These are phyloP conservation scores for Hypocryptadius cinnamomeus DNA, from an alignment of 2,113 vertebrate genomes.

Conservation along the genomic window DNA sequence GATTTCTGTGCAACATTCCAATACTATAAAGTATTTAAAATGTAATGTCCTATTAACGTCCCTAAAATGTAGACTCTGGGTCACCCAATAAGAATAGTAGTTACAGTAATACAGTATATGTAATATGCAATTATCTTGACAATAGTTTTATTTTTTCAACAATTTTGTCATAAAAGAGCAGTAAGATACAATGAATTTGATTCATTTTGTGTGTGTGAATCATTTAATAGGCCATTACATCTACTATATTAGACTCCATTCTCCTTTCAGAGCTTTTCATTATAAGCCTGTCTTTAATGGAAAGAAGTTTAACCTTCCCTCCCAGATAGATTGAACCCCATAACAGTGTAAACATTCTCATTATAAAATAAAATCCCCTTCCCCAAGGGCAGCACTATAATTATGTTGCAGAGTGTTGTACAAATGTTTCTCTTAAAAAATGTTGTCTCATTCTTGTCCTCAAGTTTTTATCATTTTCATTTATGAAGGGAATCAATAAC, in stretches of 20 bases:
- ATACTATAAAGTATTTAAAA: slow-evolving; percentile 77
- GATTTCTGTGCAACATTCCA: slow-evolving; percentile 69
- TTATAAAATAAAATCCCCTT: slow-evolving; percentile 85
- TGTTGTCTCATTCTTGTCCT: slow-evolving; percentile 70
- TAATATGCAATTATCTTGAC: slow-evolving; percentile 79
- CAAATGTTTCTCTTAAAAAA: slow-evolving; percentile 76
- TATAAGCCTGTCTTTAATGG: slow-evolving; percentile 82
- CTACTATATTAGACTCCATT: slow-evolving; percentile 81
- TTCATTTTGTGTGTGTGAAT: slow-evolving; percentile 82
- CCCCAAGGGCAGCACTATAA: slow-evolving; percentile 80
- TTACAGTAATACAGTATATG: slow-evolving; percentile 74
- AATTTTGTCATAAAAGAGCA: slow-evolving; percentile 80
- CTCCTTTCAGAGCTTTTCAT: slow-evolving; percentile 81
- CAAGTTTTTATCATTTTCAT: slow-evolving; percentile 72
- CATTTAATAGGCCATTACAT: slow-evolving; percentile 84
- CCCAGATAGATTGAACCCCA: slow-evolving; percentile 81
- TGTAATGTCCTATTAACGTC: slow-evolving; percentile 77
- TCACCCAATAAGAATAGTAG: slow-evolving; percentile 73
- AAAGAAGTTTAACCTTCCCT: slow-evolving; percentile 83
- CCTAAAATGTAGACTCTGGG: slow-evolving; percentile 74
- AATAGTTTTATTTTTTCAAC: slow-evolving; percentile 82
- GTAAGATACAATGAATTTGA: slow-evolving; percentile 81
- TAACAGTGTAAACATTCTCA: slow-evolving; percentile 84
- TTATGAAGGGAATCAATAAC: slow-evolving; percentile 65
- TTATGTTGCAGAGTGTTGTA: slow-evolving; percentile 73